Evolutionary conservation across 2,113 vertebrate species (phyloP).

Genomic region (Alaudala cheleensis): DNA sequence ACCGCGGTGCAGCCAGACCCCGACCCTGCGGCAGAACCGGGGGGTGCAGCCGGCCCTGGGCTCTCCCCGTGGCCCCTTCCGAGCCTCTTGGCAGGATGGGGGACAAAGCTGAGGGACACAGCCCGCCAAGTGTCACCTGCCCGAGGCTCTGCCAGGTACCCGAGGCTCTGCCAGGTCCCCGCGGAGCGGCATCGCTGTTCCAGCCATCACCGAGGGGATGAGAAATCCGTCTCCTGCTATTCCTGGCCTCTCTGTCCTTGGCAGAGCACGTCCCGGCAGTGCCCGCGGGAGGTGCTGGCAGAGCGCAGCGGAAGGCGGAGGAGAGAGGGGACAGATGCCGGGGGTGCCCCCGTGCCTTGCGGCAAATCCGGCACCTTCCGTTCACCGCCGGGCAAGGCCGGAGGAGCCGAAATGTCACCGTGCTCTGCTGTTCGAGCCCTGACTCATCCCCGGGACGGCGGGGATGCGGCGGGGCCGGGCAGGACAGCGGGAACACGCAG

Average conservation of each 20-base stretch:
- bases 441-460: neutral
- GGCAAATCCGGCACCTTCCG: neutral
- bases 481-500: rapidly evolving
- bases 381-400: rapidly evolving
- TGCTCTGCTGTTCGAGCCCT: neutral
- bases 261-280: neutral
- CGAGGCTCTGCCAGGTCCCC: neutral
- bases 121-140: rapidly evolving
- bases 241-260: slow-evolving; percentile 22
- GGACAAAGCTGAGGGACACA: neutral
- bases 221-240: slow-evolving; percentile 6
- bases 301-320: neutral
- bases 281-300: slow-evolving; percentile 3
- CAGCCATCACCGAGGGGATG: neutral
- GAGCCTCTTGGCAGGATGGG: neutral
- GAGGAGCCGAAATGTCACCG: neutral
- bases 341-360: neutral
- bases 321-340: neutral
- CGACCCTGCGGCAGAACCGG: neutral
- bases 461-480: neutral
- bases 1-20: neutral
- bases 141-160: neutral
- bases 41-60: neutral
- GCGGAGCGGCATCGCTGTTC: neutral
- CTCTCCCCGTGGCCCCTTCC: neutral